Evolutionary conservation across 1,140 invertebrate species (phyloP).

Genomic region (Planococcus citri): DNA sequence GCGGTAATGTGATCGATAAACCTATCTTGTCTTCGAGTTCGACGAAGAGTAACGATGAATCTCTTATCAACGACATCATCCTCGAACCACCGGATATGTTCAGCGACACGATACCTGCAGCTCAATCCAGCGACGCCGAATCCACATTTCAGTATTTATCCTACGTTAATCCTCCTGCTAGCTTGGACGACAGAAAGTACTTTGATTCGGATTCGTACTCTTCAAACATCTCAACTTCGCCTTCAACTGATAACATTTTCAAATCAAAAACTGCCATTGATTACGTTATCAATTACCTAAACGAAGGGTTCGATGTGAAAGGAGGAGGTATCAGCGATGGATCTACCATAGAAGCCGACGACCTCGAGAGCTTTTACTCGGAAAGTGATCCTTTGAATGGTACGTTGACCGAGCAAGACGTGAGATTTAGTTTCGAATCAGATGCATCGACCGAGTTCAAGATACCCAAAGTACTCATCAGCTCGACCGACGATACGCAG

Average conservation of each 20-base stretch:
- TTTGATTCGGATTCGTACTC: neutral
- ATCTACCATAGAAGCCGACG: neutral
- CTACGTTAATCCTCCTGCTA: neutral
- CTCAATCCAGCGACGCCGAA: neutral
- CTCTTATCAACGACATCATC: neutral
- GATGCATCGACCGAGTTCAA: neutral
- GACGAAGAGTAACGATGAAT: neutral
- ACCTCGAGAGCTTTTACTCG: neutral
- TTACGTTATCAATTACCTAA: neutral
- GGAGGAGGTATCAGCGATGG: neutral
- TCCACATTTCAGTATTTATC: neutral
- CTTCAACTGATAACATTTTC: neutral
- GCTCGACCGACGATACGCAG: neutral
- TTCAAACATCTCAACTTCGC: neutral
- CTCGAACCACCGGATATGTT: slow-evolving; percentile 11
- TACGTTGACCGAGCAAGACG: neutral
- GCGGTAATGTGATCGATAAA: neutral
- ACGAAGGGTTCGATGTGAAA: neutral
- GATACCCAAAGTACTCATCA: neutral
- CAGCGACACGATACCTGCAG: neutral
- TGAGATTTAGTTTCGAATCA: neutral
- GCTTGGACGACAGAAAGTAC: too few relatives aligned
- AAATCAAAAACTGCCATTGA: neutral
- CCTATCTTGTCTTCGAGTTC: too few relatives aligned
- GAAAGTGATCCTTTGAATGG: neutral